phyloP scores from a whole-genome alignment of 2,113 vertebrate species.

The Dicerorhinus sumatrensis region DNA sequence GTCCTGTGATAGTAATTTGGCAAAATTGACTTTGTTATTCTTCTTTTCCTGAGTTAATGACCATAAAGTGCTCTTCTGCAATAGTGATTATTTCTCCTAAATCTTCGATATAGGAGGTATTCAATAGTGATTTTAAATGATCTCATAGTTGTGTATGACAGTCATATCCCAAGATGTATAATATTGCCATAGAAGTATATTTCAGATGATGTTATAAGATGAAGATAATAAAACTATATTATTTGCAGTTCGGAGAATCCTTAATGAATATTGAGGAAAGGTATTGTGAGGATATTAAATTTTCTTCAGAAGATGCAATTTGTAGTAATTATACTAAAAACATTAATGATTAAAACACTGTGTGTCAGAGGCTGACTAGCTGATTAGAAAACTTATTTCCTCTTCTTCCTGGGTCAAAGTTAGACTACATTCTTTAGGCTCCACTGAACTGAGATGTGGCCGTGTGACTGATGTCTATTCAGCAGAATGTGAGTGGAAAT shows the following conservation, averaged over 20 bases:
- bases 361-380: not conserved
- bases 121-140: constrained; percentile 40
- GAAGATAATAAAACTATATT: constrained; percentile 24
- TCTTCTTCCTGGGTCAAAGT: not conserved
- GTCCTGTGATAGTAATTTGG: not conserved
- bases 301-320: constrained; percentile 54
- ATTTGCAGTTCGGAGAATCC: constrained; percentile 20
- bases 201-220: not conserved
- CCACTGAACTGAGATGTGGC: not conserved
- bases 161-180: constrained; percentile 20
- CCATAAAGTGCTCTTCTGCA: not conserved
- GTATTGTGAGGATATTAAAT: constrained; percentile 14
- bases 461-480: not conserved
- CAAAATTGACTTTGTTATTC: constrained; percentile 47
- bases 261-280: constrained; percentile 38
- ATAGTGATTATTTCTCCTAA: constrained; percentile 4
- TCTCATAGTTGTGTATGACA: not conserved
- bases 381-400: constrained; percentile 9
- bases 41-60: constrained; percentile 54
- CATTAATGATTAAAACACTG: constrained; percentile 3
- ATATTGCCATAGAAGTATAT: not conserved
- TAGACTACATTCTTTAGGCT: not conserved
- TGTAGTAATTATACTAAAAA: constrained; percentile 44
- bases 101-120: not conserved
- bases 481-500: not conserved